Conservation (phyloP, 2,888 invertebrate species). For the Leucophora obtusa region DNA sequence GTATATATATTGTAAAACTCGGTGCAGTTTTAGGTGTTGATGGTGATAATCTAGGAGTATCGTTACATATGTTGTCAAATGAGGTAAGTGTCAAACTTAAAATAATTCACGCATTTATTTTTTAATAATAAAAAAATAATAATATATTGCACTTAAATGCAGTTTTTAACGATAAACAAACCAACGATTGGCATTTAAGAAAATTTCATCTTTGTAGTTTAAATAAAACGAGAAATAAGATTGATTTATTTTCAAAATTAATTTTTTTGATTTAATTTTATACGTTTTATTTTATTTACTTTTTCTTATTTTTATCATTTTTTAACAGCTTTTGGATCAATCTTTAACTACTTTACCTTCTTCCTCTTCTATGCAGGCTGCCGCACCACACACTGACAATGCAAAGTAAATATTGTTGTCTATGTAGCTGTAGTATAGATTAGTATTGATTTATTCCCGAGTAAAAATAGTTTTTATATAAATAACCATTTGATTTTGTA, state of each 20-base stretch:
- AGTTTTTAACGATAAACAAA: neutral
- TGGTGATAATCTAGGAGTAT: conserved; percentile 81
- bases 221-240: conserved; percentile 1
- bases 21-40: conserved; percentile 87
- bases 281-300: conserved; percentile 68
- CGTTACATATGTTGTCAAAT: conserved; percentile 80
- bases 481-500: too few species aligned
- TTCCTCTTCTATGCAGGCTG: conserved; percentile 80
- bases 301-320: conserved; percentile 79
- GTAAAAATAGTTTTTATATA: too few species aligned
- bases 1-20: conserved; percentile 89
- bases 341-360: conserved; percentile 80
- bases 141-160: neutral
- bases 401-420: conserved; percentile 82
- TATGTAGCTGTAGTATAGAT: conserved; percentile 66
- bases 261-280: conserved; percentile 63
- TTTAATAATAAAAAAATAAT: neutral
- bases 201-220: neutral
- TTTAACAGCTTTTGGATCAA: conserved; percentile 85
- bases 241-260: conserved; percentile 5
- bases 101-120: neutral
- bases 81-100: conserved; percentile 80
- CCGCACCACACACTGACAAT: conserved; percentile 80
- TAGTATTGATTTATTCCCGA: conserved; percentile 67
- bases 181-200: conserved; percentile 3